Percentiles rank a stretch among this genome's conserved stretches.
Conservation (phyloP, 1,140 invertebrate species). For the Penaeus vannamei region DNA sequence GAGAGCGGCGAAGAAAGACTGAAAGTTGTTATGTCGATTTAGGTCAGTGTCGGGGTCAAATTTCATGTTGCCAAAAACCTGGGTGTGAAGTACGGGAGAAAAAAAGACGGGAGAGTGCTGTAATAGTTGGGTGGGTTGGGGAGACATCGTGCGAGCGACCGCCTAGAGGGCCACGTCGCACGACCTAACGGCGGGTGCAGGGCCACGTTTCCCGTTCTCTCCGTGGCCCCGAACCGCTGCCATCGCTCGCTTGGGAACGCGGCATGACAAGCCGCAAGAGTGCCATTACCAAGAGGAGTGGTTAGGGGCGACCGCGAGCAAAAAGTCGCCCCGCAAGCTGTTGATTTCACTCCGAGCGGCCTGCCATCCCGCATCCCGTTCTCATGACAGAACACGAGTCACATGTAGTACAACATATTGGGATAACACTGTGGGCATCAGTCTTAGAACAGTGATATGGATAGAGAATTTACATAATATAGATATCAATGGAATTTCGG, state of each 20-base stretch:
- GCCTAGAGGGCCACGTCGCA: slow-evolving; percentile 21
- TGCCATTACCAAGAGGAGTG: too few relatives aligned
- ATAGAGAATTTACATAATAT: slow-evolving; percentile 51
- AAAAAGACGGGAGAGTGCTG: slow-evolving; percentile 53
- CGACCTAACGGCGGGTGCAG: slow-evolving; percentile 53
- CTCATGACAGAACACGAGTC: slow-evolving; percentile 41
- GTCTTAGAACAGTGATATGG: slow-evolving; percentile 36
- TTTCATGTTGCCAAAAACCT: slow-evolving; percentile 95
- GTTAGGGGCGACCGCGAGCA: too few relatives aligned
- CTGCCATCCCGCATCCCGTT: too few relatives aligned
- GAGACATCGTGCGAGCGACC: slow-evolving; percentile 37
- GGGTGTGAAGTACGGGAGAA: slow-evolving; percentile 63
- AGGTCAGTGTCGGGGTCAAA: slow-evolving; percentile 89
- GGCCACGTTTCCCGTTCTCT: slow-evolving; percentile 44
- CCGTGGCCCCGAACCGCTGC: slow-evolving; percentile 61
- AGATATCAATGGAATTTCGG: slow-evolving; percentile 46
- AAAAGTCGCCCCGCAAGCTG: too few relatives aligned
- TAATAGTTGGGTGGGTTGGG: slow-evolving; percentile 45
- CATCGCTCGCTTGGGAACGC: slow-evolving; percentile 10
- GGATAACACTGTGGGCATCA: slow-evolving; percentile 48
- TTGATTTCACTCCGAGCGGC: too few relatives aligned
- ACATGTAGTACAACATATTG: slow-evolving; percentile 40
- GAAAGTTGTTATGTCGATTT: slow-evolving; percentile 98
- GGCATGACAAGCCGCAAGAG: too few relatives aligned
- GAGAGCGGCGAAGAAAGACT: slow-evolving; percentile 92